Conservation (phyloP, 2,888 invertebrate species). For the Phortica magna region DNA sequence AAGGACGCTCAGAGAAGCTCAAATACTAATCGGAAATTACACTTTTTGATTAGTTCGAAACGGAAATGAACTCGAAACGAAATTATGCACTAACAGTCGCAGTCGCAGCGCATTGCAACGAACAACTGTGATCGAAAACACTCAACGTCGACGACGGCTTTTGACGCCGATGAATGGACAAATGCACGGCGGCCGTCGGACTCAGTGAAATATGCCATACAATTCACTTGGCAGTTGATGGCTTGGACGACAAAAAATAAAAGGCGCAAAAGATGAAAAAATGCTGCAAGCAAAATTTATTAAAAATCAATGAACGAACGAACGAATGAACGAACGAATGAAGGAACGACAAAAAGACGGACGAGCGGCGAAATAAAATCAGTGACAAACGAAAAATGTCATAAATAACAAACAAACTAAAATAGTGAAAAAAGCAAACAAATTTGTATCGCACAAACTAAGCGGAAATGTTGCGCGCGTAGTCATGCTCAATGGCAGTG, state of each 20-base stretch:
- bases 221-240: neutral
- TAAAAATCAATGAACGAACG: slow-evolving; percentile 60
- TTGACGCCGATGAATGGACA: neutral
- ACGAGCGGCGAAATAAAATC: neutral
- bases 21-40: slow-evolving; percentile 78
- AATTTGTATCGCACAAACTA: slow-evolving; percentile 64
- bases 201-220: neutral
- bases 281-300: slow-evolving; percentile 50
- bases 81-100: slow-evolving; percentile 72
- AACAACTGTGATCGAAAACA: neutral
- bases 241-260: slow-evolving; percentile 26
- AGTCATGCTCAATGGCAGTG: slow-evolving; percentile 60
- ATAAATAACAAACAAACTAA: slow-evolving; percentile 65
- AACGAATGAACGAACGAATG: too few species aligned
- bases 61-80: slow-evolving; percentile 78
- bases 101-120: slow-evolving; percentile 20
- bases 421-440: slow-evolving; percentile 50
- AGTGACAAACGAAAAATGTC: slow-evolving; percentile 32
- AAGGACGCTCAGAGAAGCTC: slow-evolving; percentile 39
- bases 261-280: slow-evolving; percentile 43
- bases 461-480: slow-evolving; percentile 62
- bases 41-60: slow-evolving; percentile 78
- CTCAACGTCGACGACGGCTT: slow-evolving; percentile 11
- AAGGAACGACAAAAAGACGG: slow-evolving; percentile 26
- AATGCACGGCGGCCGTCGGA: neutral